Base-by-base conservation (phyloP, 2,888 invertebrate species). In the Amiota communis region DNA sequence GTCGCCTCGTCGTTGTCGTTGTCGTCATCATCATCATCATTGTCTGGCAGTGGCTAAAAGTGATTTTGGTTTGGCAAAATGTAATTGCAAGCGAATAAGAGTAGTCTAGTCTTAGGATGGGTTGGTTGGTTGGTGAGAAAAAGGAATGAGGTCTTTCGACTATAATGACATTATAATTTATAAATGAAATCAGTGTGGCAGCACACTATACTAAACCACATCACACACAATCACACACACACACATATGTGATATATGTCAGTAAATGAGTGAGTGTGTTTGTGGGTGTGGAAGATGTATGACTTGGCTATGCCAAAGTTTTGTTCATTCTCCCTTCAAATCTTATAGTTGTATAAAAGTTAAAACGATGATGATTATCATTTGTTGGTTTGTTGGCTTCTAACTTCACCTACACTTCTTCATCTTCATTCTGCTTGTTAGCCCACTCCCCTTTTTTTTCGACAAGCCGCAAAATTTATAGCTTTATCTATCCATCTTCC, bases 161-260 rank as follows among this genome's bases (percentile, higher is more conserved):
- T 80, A 83, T 86, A 87, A 87, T 88, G 88, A 86, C 87, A 87
- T 85, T 87, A 87, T 87, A 87, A 87, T 87, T 87, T 87, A 86
- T 87, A 82, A 87, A 83, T 82, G 83, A 85, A 86, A 83, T 81
- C 85, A 83, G 86, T 79, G 81, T 8, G 20, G 10, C 3, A 13
- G n/a, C 68, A 12, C 17, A 53, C 23, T 6, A 36, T 6, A 49
- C 59, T 6, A 36, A 2, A 36, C 6, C 48, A 15, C 48, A 59
- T 23, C n/a, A n/a, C n/a, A n/a, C n/a, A n/a, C n/a, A n/a, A n/a
- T n/a, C n/a, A n/a, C 15, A 6, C 67, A 67, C 51, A 67, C 49
- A 67, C 67, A 67, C 51, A 67, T 13, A 10, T 51, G 23, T 68
- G 13, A 8, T 57, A 23, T 48, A 9, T 61, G 36, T 23, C 61